A percentile compares a stretch with the other conserved stretches of the same genome.
Evolutionary conservation across 2,888 invertebrate species (phyloP).

Genomic region (Papilio demoleus): DNA sequence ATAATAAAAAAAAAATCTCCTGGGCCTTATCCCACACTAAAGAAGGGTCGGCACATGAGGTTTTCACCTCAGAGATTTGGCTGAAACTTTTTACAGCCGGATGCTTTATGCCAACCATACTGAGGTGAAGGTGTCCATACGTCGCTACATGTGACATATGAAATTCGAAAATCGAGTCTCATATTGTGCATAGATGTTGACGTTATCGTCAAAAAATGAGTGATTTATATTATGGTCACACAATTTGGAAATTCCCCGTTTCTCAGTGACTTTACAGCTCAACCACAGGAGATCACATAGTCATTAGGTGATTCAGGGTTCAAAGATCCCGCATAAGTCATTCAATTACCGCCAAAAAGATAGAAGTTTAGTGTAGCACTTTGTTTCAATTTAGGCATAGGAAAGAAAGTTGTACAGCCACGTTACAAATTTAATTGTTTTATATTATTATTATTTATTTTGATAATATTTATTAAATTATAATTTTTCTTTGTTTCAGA

Average conservation of each 20-base stretch:
- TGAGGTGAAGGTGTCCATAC: no score
- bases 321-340: background rate
- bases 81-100: no score
- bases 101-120: no score
- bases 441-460: background rate
- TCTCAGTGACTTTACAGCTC: background rate
- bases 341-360: background rate
- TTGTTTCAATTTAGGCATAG: background rate
- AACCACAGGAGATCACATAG: background rate
- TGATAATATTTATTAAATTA: background rate
- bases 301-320: background rate
- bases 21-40: no score
- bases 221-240: background rate
- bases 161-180: no score
- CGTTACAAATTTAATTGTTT: background rate
- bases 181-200: no score
- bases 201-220: no score
- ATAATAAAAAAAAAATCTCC: no score
- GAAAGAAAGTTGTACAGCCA: background rate
- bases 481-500: conserved; percentile 64
- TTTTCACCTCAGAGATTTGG: no score
- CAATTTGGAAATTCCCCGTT: background rate
- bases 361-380: background rate
- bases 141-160: no score
- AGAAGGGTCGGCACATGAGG: no score